Evolutionary conservation across 2,888 invertebrate genomes (phyloP), one percentile per base, ranked within the genome.

Genomic region (Saturnia japonica): DNA sequence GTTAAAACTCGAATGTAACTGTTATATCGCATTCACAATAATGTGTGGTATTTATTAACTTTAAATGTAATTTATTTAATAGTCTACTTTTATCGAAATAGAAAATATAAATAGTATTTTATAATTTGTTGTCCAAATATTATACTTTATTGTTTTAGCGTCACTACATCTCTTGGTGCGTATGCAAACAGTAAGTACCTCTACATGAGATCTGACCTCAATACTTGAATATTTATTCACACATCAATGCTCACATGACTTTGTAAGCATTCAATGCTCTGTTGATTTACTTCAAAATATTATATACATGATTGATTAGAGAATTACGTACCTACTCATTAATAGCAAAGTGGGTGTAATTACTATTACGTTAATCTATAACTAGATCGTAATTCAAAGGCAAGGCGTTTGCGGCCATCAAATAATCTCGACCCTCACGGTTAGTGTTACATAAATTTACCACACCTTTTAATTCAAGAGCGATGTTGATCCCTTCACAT

Each of bases 401-500:
- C 64, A 64, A 64, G 73, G 77, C 76, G 74, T 72, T 75, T 75
- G 77, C 81, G 88, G 82, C 86, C 88, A 83, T 83, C 84, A 86
- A 82, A 81, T 78, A 80, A 76, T 83, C 80, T 83, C 85, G 88
- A 85, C 87, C 86, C 85, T 88, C 85, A 83, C 81, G 84, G 77
- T 81, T 83, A 78, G 81, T 78, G 85, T 90, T 90, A 90, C 89
- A 89, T 90, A 88, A 88, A 90, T 82, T 73, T 72, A 82, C 86
- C 87, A 78, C 85, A 87, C 86, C 88, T 86, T 85, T 84, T 78
- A 84, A 84, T 80, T 82, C 84, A 83, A 85, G 85, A 84, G 79
- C 84, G 78, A 78, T 74, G 76, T 76, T 87, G 82, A 88, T 90
- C 89, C 91, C 88, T 90, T 91, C 89, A 91, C 91, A 91, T 91